Evolutionary conservation across 2,113 vertebrate genomes (phyloP).

Genomic region (Arenaria interpres): DNA sequence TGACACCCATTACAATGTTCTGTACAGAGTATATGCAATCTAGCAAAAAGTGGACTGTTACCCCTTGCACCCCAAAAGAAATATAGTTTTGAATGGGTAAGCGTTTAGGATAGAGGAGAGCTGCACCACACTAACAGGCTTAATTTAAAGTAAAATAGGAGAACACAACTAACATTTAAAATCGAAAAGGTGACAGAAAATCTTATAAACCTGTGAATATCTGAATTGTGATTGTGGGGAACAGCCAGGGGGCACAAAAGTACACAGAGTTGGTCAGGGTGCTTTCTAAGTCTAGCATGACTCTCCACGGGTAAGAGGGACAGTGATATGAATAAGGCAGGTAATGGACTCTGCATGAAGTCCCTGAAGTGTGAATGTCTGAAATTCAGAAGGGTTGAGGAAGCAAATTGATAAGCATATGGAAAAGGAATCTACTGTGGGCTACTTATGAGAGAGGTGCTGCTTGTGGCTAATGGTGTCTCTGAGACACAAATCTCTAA

Average conservation of each 20-base stretch:
- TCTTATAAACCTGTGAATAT: not conserved
- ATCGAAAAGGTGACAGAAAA: not conserved
- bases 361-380: not conserved
- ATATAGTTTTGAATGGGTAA: not conserved
- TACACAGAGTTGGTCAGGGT: not conserved
- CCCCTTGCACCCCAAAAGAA: not conserved
- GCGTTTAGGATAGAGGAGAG: not conserved
- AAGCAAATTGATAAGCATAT: not conserved
- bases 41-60: not conserved
- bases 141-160: not conserved
- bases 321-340: not conserved
- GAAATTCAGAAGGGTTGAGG: not conserved
- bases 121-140: not conserved
- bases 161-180: not conserved
- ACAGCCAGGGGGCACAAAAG: not conserved
- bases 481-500: not conserved
- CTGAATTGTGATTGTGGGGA: not conserved
- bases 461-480: not conserved
- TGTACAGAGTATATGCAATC: not conserved
- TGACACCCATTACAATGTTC: not conserved
- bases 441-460: not conserved
- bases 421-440: not conserved
- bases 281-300: not conserved
- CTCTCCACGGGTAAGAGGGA: not conserved
- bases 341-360: not conserved